Evolutionary conservation across 1,140 invertebrate species (phyloP), one percentile per base, ranked within the genome.

Genomic region (Chymomyza costata): DNA sequence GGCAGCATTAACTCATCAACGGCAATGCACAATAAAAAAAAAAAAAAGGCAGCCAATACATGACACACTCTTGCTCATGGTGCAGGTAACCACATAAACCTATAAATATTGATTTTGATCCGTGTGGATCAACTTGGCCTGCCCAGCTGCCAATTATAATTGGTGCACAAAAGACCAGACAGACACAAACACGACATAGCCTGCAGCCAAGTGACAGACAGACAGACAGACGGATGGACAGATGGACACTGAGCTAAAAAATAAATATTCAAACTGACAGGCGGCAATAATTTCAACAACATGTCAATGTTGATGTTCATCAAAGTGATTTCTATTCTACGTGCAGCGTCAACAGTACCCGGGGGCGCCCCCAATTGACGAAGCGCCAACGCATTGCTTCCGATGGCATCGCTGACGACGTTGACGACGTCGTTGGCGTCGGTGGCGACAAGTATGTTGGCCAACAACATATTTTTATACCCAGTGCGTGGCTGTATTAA

Each of bases 281-380:
- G 53, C 66, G 63, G 67, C 73, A 78, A 76, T 76, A 76, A 76
- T 78, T 78, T 76, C 66, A 71, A 52, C 73, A 56, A 76, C 63
- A 66, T 76, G 71, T 76, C 71, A 76, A 71, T 76, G 62, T 54
- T 45, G 73, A 78, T 80, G 71, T 58, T 71, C 73, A 76, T 76
- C 71, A 76, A 71, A 76, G 65, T 64, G 71, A 71, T 70, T 78
- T 78, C 46, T 71, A 55, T 69, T 49, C 41, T 46, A 48, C 60
- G 43, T 21, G 28, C 18, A 25, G 21, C 21, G 8, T 5, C 8
- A 8, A 8, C 40, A 34, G 25, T 17, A 11, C 8, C 37, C 28
- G 45, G 19, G 14, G 40, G 19, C 38, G 11, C 32, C 35, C 37
- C 43, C 21, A 53, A 54, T 76, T 76, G 71, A 76, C 71, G 78